These are phyloP conservation scores for Muntiacus muntjak DNA, from an alignment of 2,113 vertebrate species.

Conservation along the genomic window DNA sequence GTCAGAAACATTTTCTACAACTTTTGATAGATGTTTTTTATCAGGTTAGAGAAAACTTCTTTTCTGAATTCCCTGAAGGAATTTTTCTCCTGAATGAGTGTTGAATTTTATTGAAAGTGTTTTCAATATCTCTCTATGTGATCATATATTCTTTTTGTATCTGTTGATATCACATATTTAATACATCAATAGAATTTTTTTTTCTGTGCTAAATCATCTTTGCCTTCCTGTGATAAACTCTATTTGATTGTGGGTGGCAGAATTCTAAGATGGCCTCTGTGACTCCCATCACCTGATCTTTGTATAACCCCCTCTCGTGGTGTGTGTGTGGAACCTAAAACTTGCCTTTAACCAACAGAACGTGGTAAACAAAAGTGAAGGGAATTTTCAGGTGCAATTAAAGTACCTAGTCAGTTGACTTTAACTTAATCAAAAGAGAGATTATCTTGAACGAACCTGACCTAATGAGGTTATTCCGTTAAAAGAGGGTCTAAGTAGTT, in stretches of 20 bases:
- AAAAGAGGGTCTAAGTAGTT: neutral
- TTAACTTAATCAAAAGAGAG: slow-evolving; percentile 4
- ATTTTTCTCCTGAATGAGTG: neutral
- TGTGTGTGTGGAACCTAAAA: neutral
- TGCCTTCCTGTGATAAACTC: neutral
- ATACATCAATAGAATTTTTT: neutral
- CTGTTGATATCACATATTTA: neutral
- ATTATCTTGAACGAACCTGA: neutral
- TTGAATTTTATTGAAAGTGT: neutral
- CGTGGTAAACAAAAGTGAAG: neutral
- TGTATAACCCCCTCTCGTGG: neutral
- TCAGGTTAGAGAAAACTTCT: neutral
- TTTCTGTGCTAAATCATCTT: neutral
- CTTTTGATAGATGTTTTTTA: neutral
- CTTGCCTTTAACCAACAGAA: neutral
- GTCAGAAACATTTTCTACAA: neutral
- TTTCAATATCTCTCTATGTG: neutral
- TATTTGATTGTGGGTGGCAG: neutral
- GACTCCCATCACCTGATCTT: neutral
- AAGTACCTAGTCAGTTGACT: neutral
- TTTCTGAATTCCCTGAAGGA: neutral
- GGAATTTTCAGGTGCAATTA: neutral
- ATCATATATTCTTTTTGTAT: neutral
- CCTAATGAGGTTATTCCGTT: neutral
- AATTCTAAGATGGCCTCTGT: neutral